phyloP scores from a whole-genome alignment of 37 sponge, comb jelly and placozoan genomes.

The Beroe forskalii region DNA sequence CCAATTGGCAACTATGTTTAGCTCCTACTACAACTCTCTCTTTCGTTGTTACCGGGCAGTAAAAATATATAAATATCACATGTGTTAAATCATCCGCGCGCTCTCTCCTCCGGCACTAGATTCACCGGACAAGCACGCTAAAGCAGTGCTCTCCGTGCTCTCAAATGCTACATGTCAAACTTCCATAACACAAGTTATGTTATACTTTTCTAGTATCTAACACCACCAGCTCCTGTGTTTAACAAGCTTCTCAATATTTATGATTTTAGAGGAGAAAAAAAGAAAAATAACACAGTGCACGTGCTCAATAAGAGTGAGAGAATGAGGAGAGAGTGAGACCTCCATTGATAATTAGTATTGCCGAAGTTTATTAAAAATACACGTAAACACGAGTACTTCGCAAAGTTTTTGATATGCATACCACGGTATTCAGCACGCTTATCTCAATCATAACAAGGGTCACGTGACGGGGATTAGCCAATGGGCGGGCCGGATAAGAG shows the following conservation, averaged over 20 bases:
- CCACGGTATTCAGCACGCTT: conserved; percentile 63
- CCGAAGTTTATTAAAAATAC: not conserved
- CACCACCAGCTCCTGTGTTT: not conserved
- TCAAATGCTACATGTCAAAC: not conserved
- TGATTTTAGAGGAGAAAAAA: conserved; percentile 54
- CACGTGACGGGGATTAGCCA: conserved; percentile 19
- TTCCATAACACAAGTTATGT: not conserved
- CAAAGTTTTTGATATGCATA: conserved; percentile 51
- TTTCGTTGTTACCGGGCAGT: not conserved
- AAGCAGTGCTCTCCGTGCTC: not conserved
- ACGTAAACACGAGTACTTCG: not conserved
- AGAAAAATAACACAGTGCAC: not conserved
- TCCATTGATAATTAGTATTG: conserved; percentile 61
- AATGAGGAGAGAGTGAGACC: no score
- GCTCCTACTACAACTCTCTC: not conserved
- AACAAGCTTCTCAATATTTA: conserved; percentile 49
- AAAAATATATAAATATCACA: no score
- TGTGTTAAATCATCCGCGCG: conserved; percentile 29
- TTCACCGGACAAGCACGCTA: conserved; percentile 33
- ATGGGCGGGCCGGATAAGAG: not conserved
- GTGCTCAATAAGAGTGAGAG: no score
- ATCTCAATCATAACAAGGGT: conserved; percentile 55
- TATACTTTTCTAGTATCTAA: not conserved
- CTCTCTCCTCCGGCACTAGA: conserved; percentile 15
- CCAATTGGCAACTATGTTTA: not conserved